Conservation (phyloP, 2,113 vertebrate species). For the Spheniscus mendiculus region DNA sequence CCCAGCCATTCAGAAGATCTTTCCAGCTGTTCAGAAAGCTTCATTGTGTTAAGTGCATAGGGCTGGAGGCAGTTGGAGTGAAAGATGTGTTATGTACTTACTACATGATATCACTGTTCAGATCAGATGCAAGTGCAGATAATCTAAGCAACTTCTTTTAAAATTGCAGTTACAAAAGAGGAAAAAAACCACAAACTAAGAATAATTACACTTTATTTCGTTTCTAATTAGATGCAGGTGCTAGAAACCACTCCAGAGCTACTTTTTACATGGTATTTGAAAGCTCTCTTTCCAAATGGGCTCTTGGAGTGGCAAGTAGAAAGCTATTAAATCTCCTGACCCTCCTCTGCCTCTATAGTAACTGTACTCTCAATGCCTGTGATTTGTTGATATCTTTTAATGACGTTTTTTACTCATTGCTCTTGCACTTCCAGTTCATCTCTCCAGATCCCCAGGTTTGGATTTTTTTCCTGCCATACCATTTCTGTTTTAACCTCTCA, state of each 20-base stretch:
- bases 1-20: background rate
- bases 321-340: background rate
- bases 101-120: background rate
- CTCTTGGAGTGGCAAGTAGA: background rate
- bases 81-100: background rate
- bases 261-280: background rate
- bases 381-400: background rate
- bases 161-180: background rate
- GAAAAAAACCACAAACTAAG: background rate
- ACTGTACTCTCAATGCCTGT: background rate
- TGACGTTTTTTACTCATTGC: background rate
- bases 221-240: background rate
- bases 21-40: background rate
- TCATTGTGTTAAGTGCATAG: background rate
- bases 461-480: background rate
- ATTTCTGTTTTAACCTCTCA: background rate
- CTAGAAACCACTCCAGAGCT: background rate
- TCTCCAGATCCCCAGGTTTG: background rate
- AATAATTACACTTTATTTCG: background rate
- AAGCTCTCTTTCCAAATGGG: background rate
- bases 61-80: background rate
- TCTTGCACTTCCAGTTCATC: background rate
- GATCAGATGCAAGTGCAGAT: background rate
- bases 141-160: background rate
- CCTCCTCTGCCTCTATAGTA: background rate